Conservation (phyloP, 2,113 vertebrate genomes). For the Pungitius pungitius region DNA sequence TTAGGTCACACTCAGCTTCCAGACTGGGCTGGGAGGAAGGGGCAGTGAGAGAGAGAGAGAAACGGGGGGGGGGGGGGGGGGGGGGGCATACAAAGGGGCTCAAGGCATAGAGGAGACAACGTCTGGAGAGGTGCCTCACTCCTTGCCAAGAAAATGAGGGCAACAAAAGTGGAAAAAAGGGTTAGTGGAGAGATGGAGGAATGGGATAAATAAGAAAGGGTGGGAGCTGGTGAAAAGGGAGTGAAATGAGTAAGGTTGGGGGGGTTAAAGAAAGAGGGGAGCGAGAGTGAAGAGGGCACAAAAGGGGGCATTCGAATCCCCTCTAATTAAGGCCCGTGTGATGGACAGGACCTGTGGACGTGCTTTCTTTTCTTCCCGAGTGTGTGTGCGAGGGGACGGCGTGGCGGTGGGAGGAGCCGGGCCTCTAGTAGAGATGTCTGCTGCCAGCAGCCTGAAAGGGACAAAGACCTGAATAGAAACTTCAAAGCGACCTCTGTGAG, state of each 20-base stretch:
- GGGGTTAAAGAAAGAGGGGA: conserved; percentile 69
- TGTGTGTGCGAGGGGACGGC: conserved; percentile 48
- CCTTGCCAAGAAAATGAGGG: conserved; percentile 74
- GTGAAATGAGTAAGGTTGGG: conserved; percentile 57
- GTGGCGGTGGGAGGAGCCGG: conserved; percentile 64
- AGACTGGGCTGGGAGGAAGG: conserved; percentile 34
- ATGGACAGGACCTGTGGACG: conserved; percentile 81
- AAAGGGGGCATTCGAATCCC: conserved; percentile 76
- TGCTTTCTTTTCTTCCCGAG: conserved; percentile 69
- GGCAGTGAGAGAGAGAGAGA: background rate
- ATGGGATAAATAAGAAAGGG: conserved; percentile 51
- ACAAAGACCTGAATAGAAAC: conserved; percentile 83
- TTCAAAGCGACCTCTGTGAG: conserved; percentile 80
- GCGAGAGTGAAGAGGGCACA: conserved; percentile 75
- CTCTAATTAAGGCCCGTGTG: conserved; percentile 80
- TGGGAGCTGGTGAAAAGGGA: conserved; percentile 61
- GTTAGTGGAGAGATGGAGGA: conserved; percentile 51
- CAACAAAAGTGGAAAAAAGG: conserved; percentile 68
- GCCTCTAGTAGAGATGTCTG: conserved; percentile 79
- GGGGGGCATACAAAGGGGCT: conserved; percentile 31
- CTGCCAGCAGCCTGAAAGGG: conserved; percentile 79
- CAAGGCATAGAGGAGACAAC: conserved; percentile 53
- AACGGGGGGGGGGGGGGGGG: background rate
- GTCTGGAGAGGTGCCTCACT: conserved; percentile 74
- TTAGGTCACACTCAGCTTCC: conserved; percentile 80